Conservation (phyloP, 2,888 invertebrate genomes). For the Antheraea assamensis region DNA sequence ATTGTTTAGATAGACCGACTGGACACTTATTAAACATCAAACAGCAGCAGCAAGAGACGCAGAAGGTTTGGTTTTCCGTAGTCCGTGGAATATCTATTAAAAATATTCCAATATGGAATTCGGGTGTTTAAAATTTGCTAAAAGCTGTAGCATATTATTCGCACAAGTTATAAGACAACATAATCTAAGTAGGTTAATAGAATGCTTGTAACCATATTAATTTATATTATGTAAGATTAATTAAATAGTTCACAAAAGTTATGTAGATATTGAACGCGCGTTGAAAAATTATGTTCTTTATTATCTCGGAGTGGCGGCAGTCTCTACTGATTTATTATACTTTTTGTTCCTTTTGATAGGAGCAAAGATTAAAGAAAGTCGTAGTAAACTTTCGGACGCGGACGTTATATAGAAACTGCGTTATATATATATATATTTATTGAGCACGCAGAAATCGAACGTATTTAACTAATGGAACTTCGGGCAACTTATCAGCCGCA, state of each 20-base stretch:
- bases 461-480: slow-evolving; percentile 29
- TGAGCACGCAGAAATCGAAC: slow-evolving; percentile 25
- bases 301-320: not conserved
- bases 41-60: not conserved
- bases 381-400: slow-evolving; percentile 37
- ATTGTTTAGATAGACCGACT: not conserved
- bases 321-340: slow-evolving; percentile 49
- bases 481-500: slow-evolving; percentile 17
- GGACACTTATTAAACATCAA: not conserved
- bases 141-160: not conserved
- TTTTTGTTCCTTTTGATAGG: slow-evolving; percentile 40
- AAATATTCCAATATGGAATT: not conserved
- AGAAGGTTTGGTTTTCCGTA: not conserved
- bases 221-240: not conserved
- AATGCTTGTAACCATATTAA: not conserved
- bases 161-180: not conserved
- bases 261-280: not conserved
- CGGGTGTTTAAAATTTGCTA: not conserved
- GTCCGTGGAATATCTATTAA: not conserved
- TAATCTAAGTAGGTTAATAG: not conserved
- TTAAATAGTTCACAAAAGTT: not conserved
- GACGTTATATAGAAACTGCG: slow-evolving; percentile 25
- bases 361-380: slow-evolving; percentile 38
- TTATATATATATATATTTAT: slow-evolving; percentile 19
- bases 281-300: slow-evolving; percentile 4